These are phyloP conservation scores for Platycercus adscitus DNA, from an alignment of 2,113 vertebrate species.

Conservation along the genomic window DNA sequence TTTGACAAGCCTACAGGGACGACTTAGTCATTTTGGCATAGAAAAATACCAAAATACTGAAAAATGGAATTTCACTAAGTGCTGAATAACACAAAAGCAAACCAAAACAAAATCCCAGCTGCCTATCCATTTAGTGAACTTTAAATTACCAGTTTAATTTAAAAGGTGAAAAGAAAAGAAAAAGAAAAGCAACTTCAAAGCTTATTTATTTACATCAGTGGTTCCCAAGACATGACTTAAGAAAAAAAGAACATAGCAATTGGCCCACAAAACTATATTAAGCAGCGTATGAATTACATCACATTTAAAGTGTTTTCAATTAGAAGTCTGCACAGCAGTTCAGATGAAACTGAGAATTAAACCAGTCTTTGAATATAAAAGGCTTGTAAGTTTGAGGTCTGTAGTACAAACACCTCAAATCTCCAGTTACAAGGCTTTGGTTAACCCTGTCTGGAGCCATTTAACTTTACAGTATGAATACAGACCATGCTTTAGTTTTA, in stretches of 20 bases:
- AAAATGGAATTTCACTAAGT: background rate
- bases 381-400: background rate
- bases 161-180: background rate
- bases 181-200: background rate
- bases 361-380: conserved; percentile 11
- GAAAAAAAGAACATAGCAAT: background rate
- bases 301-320: conserved; percentile 28
- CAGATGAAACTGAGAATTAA: background rate
- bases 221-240: background rate
- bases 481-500: background rate
- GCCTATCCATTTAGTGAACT: background rate
- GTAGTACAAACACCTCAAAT: background rate
- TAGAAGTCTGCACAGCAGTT: background rate
- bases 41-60: background rate
- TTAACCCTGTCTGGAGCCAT: conserved; percentile 3
- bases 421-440: conserved; percentile 2
- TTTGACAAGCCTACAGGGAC: background rate
- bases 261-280: background rate
- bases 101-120: background rate
- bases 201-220: background rate
- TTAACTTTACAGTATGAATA: background rate
- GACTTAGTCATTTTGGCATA: background rate
- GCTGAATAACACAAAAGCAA: background rate
- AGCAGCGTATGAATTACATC: background rate
- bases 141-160: background rate